Conservation (phyloP, 2,113 vertebrate genomes). For the Pseudonaja textilis region DNA sequence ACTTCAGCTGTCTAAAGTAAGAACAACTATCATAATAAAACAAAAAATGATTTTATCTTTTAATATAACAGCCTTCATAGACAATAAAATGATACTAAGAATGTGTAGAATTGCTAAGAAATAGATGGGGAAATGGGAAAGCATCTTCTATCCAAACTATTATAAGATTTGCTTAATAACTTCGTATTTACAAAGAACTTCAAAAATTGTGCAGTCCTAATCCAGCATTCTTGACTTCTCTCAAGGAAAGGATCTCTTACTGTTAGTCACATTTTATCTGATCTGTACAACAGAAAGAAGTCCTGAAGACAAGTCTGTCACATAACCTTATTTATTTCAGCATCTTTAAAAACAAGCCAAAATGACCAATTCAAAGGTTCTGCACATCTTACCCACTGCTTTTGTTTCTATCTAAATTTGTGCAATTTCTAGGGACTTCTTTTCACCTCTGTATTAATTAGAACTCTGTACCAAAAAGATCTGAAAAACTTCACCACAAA, state of each 20-base stretch:
- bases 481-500: not conserved
- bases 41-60: not conserved
- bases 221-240: not conserved
- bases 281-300: not conserved
- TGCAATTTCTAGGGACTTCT: not conserved
- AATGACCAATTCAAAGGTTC: not conserved
- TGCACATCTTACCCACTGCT: fast-evolving
- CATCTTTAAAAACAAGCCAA: not conserved
- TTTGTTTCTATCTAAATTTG: not conserved
- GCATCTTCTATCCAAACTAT: not conserved
- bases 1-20: not conserved
- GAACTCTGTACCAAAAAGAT: not conserved
- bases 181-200: not conserved
- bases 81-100: not conserved
- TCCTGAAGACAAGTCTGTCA: not conserved
- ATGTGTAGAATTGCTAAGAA: not conserved
- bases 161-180: not conserved
- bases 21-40: constrained; percentile 2
- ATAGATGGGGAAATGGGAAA: not conserved
- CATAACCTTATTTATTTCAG: not conserved
- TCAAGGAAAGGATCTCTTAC: not conserved
- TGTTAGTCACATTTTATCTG: not conserved
- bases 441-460: not conserved
- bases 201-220: not conserved
- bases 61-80: not conserved